Conservation (phyloP, 2,888 invertebrate species). For the Drosophila stalkeri region DNA sequence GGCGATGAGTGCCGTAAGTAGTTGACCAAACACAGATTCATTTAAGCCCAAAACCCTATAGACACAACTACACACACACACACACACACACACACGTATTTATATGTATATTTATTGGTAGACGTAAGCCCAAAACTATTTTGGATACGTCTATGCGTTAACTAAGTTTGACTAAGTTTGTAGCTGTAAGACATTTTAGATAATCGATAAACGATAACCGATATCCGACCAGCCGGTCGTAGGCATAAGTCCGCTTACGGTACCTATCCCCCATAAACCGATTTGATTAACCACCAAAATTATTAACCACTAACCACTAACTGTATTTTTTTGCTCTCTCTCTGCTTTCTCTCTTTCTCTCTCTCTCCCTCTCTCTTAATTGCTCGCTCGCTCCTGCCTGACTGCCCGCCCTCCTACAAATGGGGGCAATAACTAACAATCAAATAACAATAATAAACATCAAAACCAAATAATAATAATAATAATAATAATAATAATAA, state of each 20-base stretch:
- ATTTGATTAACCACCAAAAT: slow-evolving; percentile 11
- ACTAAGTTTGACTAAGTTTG: slow-evolving; percentile 57
- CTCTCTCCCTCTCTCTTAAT: slow-evolving; percentile 8
- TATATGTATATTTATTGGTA: slow-evolving; percentile 28
- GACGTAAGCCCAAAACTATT: slow-evolving; percentile 24
- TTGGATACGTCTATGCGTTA: slow-evolving; percentile 39
- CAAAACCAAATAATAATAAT: slow-evolving; percentile 17
- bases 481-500: slow-evolving; percentile 14
- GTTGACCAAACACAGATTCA: background rate
- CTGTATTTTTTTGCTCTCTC: slow-evolving; percentile 37
- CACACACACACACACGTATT: slow-evolving; percentile 8
- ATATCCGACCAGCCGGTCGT: slow-evolving; percentile 15
- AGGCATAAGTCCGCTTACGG: slow-evolving; percentile 39
- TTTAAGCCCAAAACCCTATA: background rate
- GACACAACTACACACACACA: slow-evolving; percentile 15
- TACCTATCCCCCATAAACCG: slow-evolving; percentile 17
- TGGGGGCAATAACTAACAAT: slow-evolving; percentile 6
- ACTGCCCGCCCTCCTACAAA: background rate
- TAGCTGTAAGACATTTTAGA: slow-evolving; percentile 33
- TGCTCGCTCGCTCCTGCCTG: slow-evolving; percentile 6
- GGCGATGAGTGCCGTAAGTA: slow-evolving; percentile 84
- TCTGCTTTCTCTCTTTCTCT: slow-evolving; percentile 21
- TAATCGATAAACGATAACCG: slow-evolving; percentile 24
- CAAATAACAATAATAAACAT: slow-evolving; percentile 30
- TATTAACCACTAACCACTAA: slow-evolving; percentile 56